These are phyloP conservation scores for Argya squamiceps DNA, from an alignment of 2,797 vertebrate species.

Conservation along the genomic window DNA sequence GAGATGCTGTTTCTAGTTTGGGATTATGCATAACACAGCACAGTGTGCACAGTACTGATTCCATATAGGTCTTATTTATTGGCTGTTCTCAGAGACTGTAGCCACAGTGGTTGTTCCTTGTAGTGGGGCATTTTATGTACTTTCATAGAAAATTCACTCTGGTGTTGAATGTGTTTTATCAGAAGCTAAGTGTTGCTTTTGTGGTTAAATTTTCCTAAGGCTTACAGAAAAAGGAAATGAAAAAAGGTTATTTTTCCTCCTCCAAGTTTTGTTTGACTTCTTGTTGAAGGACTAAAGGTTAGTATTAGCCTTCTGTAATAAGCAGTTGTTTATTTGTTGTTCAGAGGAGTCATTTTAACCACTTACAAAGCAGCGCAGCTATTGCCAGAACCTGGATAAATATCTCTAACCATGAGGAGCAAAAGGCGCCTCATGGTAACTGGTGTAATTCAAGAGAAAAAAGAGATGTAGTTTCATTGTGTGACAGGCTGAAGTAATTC, in stretches of 20 bases:
- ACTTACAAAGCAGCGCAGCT: neutral
- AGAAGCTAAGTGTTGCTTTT: neutral
- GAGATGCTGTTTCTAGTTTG: neutral
- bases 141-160: neutral
- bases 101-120: neutral
- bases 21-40: too few species aligned
- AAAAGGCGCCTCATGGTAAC: neutral
- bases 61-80: fast-evolving
- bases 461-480: neutral
- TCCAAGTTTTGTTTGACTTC: neutral
- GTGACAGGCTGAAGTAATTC: neutral
- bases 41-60: neutral
- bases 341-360: neutral
- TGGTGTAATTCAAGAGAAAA: neutral
- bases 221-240: neutral
- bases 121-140: neutral
- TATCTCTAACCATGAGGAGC: neutral
- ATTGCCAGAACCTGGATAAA: neutral
- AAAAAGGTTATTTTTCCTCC: neutral
- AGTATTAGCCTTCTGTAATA: neutral
- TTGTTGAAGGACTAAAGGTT: neutral
- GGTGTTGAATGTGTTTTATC: neutral
- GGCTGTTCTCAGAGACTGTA: neutral
- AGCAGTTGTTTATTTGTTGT: neutral
- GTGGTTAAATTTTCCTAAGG: neutral